Base-by-base conservation (phyloP, 2,797 vertebrate species). In the Brotula barbata region DNA sequence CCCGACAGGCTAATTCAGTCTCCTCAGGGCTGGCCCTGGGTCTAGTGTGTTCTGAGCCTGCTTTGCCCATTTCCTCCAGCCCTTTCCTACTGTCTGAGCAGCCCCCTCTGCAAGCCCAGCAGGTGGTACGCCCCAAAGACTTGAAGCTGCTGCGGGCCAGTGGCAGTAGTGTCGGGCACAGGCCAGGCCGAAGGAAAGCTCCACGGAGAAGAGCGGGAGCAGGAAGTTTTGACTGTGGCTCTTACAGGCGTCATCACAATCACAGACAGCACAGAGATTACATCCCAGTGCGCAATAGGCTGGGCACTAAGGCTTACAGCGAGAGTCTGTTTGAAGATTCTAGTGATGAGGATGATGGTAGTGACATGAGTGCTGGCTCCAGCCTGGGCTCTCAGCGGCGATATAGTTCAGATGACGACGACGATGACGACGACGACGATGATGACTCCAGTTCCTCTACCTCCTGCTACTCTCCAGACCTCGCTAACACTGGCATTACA, bases 51-150 rank as follows among this genome's bases (percentile, higher is more conserved):
- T 93, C 92, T 22, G 92, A 93, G 78, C 92, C 91, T 4, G 83
- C 90, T 21, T 71, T 93, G 69, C 91, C 92, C 49, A 87, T 92
- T 65, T 90, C 89, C 21, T 91, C 91, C 1, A 69, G 89, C 16
- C 90, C 91, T 8, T 92, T 92, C 73, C 79, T 92, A 60, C 75
- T 92, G 58, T 83, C 90, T 1, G 91, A 94, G 54, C 89, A 92
- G 55, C 81, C 87, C 25, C 77, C 81, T 20, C 67, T 89, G 71
- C 90, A 90, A 55, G 69, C 87, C 0, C 93, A 94, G 82, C 91
- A 93, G 86, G 94, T 94, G 2, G 95, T 96, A 31, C 90, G 94
- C 40, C 94, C 95, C 34, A 96, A 96, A 86, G 94, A 95, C 81
- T 84, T 94, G 41, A 94, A 93, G 76, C 87, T 95, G 61, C 87